Percentiles rank a stretch among this genome's conserved stretches.
Conservation (phyloP, 2,888 invertebrate species). For the Cosmia trapezina region DNA sequence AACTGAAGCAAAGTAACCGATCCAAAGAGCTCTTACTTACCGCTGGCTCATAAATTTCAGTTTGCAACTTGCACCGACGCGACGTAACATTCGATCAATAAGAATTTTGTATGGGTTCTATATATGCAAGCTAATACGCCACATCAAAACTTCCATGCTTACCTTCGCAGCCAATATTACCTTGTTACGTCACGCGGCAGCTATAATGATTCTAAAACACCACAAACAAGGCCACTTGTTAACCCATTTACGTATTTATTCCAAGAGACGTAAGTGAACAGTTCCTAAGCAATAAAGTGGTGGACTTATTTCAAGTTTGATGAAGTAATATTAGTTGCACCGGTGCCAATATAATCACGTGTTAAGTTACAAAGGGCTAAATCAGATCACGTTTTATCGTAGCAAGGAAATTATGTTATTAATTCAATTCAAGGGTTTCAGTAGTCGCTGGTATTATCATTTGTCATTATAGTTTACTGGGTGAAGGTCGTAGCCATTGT, state of each 20-base stretch:
- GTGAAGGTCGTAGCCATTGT: constrained; percentile 54
- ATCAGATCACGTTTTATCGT: constrained; percentile 76
- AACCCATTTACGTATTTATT: constrained; percentile 61
- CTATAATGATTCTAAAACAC: constrained; percentile 52
- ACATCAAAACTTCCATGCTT: constrained; percentile 85
- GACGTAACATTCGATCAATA: constrained; percentile 90
- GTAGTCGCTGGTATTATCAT: constrained; percentile 28
- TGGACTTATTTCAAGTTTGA: constrained; percentile 12
- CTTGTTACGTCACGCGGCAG: constrained; percentile 75
- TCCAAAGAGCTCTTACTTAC: constrained; percentile 83
- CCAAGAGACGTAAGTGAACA: constrained; percentile 34
- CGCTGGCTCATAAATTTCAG: constrained; percentile 88
- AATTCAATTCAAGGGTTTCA: constrained; percentile 60
- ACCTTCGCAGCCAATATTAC: constrained; percentile 83
- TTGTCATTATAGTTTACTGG: constrained; percentile 36
- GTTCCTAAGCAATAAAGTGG: neutral
- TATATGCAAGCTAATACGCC: constrained; percentile 89
- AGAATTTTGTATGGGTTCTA: constrained; percentile 89
- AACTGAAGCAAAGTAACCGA: constrained; percentile 82
- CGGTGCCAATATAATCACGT: constrained; percentile 76
- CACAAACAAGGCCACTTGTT: constrained; percentile 54
- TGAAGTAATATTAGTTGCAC: constrained; percentile 68
- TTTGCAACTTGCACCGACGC: constrained; percentile 88
- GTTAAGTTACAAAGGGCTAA: constrained; percentile 78
- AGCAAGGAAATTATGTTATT: constrained; percentile 68